phyloP scores from a whole-genome alignment of 2,888 invertebrate genomes.

The Phengaris arion region DNA sequence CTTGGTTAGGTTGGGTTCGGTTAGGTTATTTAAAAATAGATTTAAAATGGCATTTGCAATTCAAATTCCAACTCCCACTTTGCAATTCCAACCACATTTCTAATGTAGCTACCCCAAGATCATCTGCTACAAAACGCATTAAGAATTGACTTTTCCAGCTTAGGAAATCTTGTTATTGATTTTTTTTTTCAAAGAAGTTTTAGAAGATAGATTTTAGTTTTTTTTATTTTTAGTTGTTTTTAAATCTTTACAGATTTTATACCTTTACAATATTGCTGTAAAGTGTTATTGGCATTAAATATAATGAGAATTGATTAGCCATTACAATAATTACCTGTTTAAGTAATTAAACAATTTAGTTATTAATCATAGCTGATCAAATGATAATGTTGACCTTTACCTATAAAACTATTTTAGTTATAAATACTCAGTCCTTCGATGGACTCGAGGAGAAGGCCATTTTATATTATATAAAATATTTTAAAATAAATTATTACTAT shows the following conservation, averaged over 20 bases:
- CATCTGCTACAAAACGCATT: too few relatives aligned
- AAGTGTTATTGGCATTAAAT: neutral
- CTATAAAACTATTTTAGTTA: conserved; percentile 17
- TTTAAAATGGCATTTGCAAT: too few relatives aligned
- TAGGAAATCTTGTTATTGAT: too few relatives aligned
- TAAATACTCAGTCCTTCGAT: neutral
- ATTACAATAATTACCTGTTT: conserved; percentile 10
- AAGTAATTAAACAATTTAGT: conserved; percentile 12
- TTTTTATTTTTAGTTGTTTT: neutral
- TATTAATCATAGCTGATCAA: neutral
- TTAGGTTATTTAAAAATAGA: too few relatives aligned
- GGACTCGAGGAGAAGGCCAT: neutral
- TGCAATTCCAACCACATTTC: too few relatives aligned
- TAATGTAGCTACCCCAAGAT: too few relatives aligned
- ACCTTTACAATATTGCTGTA: neutral
- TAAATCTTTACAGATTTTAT: neutral
- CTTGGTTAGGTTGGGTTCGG: too few relatives aligned
- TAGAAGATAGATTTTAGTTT: too few relatives aligned
- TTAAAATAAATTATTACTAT: too few relatives aligned
- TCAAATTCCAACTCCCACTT: too few relatives aligned
- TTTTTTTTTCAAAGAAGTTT: too few relatives aligned
- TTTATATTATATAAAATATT: neutral
- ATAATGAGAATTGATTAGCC: conserved; percentile 5
- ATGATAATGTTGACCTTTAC: conserved; percentile 10
- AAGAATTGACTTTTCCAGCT: too few relatives aligned